These are phyloP conservation scores for Centropyge bicolor DNA, from an alignment of 2,797 vertebrate species.

Conservation along the genomic window DNA sequence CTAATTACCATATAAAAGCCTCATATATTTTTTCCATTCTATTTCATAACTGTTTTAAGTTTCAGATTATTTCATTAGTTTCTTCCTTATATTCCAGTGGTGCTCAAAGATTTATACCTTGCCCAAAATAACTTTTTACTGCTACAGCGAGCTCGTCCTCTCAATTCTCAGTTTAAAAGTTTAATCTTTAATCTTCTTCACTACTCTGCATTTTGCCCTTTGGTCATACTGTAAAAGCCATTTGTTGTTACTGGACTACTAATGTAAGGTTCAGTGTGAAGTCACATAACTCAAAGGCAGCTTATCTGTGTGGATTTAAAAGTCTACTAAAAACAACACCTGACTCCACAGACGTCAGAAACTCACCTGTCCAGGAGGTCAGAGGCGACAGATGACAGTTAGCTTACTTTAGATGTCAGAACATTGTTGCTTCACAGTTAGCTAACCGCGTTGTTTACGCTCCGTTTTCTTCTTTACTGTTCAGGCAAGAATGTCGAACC, in stretches of 20 bases:
- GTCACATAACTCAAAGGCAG: neutral
- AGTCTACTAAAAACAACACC: neutral
- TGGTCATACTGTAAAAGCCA: neutral
- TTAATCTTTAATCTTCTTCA: neutral
- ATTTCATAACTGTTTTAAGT: neutral
- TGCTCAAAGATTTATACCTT: neutral
- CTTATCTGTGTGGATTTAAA: neutral
- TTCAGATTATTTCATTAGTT: neutral
- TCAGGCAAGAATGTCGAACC: neutral
- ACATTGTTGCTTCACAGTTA: constrained; percentile 60
- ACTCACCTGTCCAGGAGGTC: constrained; percentile 59
- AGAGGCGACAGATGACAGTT: constrained; percentile 1
- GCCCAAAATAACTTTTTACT: neutral
- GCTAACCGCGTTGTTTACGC: constrained; percentile 57
- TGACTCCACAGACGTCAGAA: neutral
- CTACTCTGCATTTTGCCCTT: neutral
- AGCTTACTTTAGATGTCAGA: constrained; percentile 28
- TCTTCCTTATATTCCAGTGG: neutral
- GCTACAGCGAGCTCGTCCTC: neutral
- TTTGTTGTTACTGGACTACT: neutral
- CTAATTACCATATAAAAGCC: no score
- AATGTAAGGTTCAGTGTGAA: neutral
- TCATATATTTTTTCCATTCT: neutral
- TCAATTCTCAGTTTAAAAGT: neutral
- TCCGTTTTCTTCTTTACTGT: constrained; percentile 7